phyloP scores from a whole-genome alignment of 2,888 invertebrate species.

The Dryobota labecula region DNA sequence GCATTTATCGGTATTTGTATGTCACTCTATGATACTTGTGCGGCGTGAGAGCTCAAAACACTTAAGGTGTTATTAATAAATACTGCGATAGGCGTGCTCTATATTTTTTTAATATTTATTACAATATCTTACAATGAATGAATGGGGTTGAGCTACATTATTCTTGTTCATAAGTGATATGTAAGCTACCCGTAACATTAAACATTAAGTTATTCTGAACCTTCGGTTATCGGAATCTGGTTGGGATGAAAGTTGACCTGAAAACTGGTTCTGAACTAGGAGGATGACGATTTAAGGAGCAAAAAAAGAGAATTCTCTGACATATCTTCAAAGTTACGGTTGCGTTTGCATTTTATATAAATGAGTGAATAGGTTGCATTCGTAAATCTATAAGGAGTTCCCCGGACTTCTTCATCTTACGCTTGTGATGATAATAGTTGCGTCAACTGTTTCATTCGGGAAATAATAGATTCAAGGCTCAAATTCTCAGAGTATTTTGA shows the following conservation, averaged over 20 bases:
- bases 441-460: neutral
- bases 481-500: neutral
- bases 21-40: slow-evolving; percentile 60
- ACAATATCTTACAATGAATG: slow-evolving; percentile 21
- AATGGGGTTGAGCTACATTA: slow-evolving; percentile 4
- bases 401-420: neutral
- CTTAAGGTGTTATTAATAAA: slow-evolving; percentile 44
- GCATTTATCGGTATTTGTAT: slow-evolving; percentile 73
- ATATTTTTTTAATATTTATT: slow-evolving; percentile 41
- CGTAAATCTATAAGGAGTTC: neutral
- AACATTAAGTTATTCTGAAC: neutral
- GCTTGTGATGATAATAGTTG: neutral
- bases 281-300: neutral
- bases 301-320: neutral
- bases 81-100: slow-evolving; percentile 19
- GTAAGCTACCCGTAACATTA: neutral
- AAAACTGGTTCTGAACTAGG: neutral
- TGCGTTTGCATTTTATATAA: neutral
- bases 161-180: neutral
- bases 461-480: neutral
- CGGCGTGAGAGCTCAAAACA: slow-evolving; percentile 28
- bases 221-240: neutral
- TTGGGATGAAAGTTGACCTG: neutral
- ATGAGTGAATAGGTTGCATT: neutral
- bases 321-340: neutral